phyloP scores from a whole-genome alignment of 92 coral and sea anemone genomes.

The Muricea muricata region DNA sequence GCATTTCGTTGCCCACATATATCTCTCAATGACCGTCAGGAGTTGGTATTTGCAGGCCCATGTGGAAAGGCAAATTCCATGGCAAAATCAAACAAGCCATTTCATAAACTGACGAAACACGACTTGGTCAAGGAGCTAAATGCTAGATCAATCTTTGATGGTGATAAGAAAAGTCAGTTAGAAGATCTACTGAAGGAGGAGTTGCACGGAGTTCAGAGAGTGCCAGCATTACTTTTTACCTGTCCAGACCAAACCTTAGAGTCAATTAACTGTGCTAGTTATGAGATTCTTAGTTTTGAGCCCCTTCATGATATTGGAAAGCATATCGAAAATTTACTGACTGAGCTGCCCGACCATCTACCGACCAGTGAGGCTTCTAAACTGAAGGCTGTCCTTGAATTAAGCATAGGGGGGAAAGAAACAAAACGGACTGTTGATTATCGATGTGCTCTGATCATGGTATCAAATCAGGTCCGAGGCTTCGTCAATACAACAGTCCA shows the following conservation, averaged over 20 bases:
- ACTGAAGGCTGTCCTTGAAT: conserved; percentile 2
- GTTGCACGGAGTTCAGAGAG: conserved; percentile 26
- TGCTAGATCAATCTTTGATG: conserved; percentile 54
- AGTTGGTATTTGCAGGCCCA: conserved; percentile 43
- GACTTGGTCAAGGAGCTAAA: not conserved
- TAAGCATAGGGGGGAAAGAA: conserved; percentile 57
- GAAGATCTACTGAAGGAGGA: not conserved
- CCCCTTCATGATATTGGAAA: conserved; percentile 73
- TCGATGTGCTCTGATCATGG: conserved; percentile 46
- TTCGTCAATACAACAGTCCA: conserved; percentile 48
- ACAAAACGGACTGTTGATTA: conserved; percentile 53
- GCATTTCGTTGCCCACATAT: conserved; percentile 34
- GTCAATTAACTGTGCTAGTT: conserved; percentile 26
- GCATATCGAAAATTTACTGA: conserved; percentile 38
- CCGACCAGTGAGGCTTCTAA: conserved; percentile 33
- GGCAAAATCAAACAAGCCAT: not conserved
- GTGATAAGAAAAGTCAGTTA: conserved; percentile 52
- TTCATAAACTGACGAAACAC: not conserved
- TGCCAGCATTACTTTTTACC: not conserved
- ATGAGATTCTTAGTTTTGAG: conserved; percentile 67
- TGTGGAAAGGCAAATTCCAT: not conserved
- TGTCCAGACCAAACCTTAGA: not conserved
- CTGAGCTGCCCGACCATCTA: conserved; percentile 58
- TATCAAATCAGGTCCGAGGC: conserved; percentile 58
- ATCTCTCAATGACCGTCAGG: conserved; percentile 43